A percentile compares a stretch with the other conserved stretches of the same genome.
phyloP scores from a whole-genome alignment of 2,888 invertebrate genomes.

The Agrochola macilenta region DNA sequence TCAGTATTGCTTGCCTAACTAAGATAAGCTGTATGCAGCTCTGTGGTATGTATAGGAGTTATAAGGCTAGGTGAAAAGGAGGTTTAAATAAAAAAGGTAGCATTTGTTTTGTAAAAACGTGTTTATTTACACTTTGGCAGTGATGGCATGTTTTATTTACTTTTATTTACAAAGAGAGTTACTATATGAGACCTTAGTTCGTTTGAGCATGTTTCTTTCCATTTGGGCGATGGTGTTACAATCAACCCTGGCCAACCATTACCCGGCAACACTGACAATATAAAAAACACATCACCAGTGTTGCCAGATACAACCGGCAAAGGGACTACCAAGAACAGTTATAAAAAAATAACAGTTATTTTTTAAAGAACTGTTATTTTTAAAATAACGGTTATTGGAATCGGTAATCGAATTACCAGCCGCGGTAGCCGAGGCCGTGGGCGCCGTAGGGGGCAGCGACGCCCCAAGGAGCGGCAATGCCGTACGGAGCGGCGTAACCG shows the following conservation, averaged over 20 bases:
- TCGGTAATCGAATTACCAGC: conserved; percentile 78
- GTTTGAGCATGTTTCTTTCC: conserved; percentile 74
- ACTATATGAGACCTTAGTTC: conserved; percentile 87
- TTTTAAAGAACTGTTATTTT: conserved; percentile 33
- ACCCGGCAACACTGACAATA: conserved; percentile 67
- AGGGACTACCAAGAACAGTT: conserved; percentile 56
- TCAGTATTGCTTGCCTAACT: neutral
- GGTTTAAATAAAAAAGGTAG: conserved; percentile 24
- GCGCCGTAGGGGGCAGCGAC: conserved; percentile 54
- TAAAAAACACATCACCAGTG: conserved; percentile 59
- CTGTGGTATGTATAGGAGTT: neutral
- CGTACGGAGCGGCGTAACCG: conserved; percentile 59
- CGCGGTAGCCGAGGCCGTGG: conserved; percentile 70
- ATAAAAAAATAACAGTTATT: conserved; percentile 56
- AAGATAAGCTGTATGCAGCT: neutral
- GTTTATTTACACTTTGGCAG: conserved; percentile 91
- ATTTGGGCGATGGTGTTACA: conserved; percentile 67
- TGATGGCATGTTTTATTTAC: conserved; percentile 83
- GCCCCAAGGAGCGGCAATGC: conserved; percentile 38
- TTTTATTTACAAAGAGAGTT: conserved; percentile 89
- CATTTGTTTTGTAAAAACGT: conserved; percentile 76
- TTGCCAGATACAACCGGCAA: conserved; percentile 70
- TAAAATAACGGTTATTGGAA: conserved; percentile 57
- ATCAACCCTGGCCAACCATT: conserved; percentile 63
- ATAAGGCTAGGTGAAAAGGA: neutral